These are phyloP conservation scores for Spea hammondii DNA, from an alignment of 2,797 vertebrate genomes.

Conservation along the genomic window DNA sequence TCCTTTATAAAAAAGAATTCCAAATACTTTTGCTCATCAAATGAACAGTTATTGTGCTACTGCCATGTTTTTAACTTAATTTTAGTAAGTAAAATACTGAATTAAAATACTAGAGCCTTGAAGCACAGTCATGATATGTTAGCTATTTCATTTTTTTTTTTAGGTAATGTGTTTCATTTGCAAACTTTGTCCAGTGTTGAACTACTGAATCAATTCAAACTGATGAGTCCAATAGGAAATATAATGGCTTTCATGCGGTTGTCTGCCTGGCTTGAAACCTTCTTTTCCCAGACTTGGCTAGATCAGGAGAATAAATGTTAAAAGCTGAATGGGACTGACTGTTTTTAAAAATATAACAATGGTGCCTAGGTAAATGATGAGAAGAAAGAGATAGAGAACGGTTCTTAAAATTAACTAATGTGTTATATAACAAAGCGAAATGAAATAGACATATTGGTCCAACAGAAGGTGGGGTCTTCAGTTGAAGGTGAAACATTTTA, in stretches of 20 bases:
- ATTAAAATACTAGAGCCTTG: neutral
- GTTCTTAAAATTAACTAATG: no score
- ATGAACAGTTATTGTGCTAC: neutral
- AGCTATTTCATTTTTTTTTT: constrained; percentile 2
- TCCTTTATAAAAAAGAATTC: constrained; percentile 4
- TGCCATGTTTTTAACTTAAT: constrained; percentile 14
- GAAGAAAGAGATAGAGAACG: no score
- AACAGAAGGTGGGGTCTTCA: no score
- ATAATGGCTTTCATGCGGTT: constrained; percentile 30
- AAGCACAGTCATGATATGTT: neutral
- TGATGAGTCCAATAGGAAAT: constrained; percentile 39
- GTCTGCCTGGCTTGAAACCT: constrained; percentile 13
- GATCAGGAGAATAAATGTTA: neutral
- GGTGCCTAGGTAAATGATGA: no score
- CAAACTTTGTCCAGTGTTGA: constrained; percentile 10
- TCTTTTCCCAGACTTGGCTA: constrained; percentile 34
- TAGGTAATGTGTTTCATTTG: constrained; percentile 6
- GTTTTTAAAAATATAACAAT: neutral
- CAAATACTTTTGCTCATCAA: constrained; percentile 12
- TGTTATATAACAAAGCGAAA: no score
- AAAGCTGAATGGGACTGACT: neutral
- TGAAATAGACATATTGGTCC: no score
- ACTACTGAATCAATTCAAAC: constrained; percentile 13
- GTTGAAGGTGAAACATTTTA: no score
- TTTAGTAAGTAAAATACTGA: neutral